Base-by-base conservation (phyloP, 1,140 invertebrate genomes). In the Melitaea cinxia region DNA sequence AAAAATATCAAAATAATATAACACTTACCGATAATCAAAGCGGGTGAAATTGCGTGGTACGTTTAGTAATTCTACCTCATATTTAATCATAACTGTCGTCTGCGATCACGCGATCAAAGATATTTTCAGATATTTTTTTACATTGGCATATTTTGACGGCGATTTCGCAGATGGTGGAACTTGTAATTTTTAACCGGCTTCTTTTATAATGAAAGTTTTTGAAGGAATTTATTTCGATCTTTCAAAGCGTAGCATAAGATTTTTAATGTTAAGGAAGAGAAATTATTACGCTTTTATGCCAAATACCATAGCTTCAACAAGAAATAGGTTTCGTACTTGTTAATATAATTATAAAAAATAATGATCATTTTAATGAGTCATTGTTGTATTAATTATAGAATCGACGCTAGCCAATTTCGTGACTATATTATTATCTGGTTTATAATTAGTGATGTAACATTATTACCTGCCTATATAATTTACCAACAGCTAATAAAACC, bases 41-140 rank as follows among this genome's bases (percentile, higher is more conserved):
- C n/a, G n/a, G n/a, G n/a, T n/a, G n/a, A n/a, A n/a, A n/a, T n/a
- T n/a, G n/a, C n/a, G n/a, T n/a, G n/a, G n/a, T n/a, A n/a, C n/a
- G n/a, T n/a, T n/a, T n/a, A 26, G n/a, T 30, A 57, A 45, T 57
- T 53, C 50, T 62, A 26, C 55, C 35, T 66, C 15, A 37, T 55
- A 60, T 55, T 55, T 54, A 65, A 55, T 21, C 9, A 23, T 26
- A 35, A 49, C 30, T 35, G 26, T 19, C 39, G 58, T 12, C 49
- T 30, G 45, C 17, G 30, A 60, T 60, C 47, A 52, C 47, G 45
- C 17, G 30, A 60, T 60, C 47, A 52, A 60, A 60, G 47, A 60
- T 26, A 30, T 15, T 59, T 33, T 45, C 17, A 59, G 57, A 50
- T 52, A 7, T n/a, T 47, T 23, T 23, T 12, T 3, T 42, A 42